Conservation (phyloP, 2,113 vertebrate species). For the Nettapus auritus region DNA sequence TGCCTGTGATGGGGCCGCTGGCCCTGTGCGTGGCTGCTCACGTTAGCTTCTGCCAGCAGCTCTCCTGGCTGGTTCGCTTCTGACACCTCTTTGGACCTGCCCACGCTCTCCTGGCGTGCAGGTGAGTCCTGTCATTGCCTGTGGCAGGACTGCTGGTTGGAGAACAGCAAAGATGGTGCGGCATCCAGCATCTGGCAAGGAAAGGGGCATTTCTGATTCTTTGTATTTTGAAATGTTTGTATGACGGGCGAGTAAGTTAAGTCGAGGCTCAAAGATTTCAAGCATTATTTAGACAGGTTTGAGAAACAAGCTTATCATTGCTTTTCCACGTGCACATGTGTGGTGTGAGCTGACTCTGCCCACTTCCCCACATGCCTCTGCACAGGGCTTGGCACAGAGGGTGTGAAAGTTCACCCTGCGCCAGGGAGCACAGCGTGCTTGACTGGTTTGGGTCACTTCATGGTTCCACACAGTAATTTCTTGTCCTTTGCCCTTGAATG, state of each 20-base stretch:
- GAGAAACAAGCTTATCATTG: background rate
- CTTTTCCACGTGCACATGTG: background rate
- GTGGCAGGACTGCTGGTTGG: background rate
- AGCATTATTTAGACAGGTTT: background rate
- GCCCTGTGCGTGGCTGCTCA: background rate
- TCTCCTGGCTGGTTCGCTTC: background rate
- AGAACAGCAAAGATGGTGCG: background rate
- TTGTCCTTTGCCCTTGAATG: background rate
- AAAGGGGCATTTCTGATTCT: background rate
- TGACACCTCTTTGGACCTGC: background rate
- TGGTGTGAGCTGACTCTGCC: background rate
- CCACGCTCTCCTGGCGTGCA: background rate
- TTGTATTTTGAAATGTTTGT: background rate
- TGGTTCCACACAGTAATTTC: background rate
- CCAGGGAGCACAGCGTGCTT: background rate
- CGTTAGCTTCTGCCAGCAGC: background rate
- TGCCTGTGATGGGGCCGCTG: background rate
- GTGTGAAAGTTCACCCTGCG: background rate
- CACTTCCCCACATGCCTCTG: background rate
- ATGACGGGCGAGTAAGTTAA: background rate
- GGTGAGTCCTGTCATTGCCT: background rate
- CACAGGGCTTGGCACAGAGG: background rate
- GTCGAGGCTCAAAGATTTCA: background rate
- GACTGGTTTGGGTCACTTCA: background rate
- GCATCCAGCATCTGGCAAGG: background rate